Base-by-base conservation (phyloP, 2,797 vertebrate species). In the Thalassophryne amazonica region DNA sequence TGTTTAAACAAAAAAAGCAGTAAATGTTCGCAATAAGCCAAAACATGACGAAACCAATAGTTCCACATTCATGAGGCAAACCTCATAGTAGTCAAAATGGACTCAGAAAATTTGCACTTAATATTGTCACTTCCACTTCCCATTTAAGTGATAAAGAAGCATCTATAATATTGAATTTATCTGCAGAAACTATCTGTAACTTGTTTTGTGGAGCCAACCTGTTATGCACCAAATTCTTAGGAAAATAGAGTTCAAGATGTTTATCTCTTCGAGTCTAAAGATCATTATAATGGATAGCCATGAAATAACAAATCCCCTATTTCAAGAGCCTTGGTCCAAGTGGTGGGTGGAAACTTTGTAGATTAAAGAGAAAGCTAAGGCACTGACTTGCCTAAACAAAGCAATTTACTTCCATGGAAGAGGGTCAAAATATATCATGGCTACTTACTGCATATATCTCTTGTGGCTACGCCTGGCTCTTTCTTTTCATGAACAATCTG, bases 401-500 rank as follows among this genome's bases (percentile, higher is more conserved):
- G 57, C 69, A 75, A 79, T 83, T 78, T 72, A 48, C 37, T 63
- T 65, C 25, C 32, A 20, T 68, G 76, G 57, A 76, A 36, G n/a
- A 42, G 23, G 29, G 55, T 70, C 74, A 81, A 50, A 66, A 51
- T 36, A 31, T 22, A 66, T 76, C 68, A 75, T 74, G 58, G 60
- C 39, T 43, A 35, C 62, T 61, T 51, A 56, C 28, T 53, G 32
- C 51, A 33, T 43, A 37, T 48, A 29, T 66, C 47, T 50, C 41
- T 34, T 29, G 42, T 66, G 7, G 33, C 57, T 61, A 58, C 38
- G 15, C 12, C 30, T 1, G 27, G 62, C 72, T 61, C 32, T 58
- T 58, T 37, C 17, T 9, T 20, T 51, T 62, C 69, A 69, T 80
- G 58, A 69, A 59, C 60, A 61, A 58, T 73, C 65, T 63, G 63